Percentiles rank a stretch among this genome's conserved stretches.
These are phyloP conservation scores for Helicoverpa assulta DNA, from an alignment of 2,888 invertebrate genomes.

Conservation along the genomic window DNA sequence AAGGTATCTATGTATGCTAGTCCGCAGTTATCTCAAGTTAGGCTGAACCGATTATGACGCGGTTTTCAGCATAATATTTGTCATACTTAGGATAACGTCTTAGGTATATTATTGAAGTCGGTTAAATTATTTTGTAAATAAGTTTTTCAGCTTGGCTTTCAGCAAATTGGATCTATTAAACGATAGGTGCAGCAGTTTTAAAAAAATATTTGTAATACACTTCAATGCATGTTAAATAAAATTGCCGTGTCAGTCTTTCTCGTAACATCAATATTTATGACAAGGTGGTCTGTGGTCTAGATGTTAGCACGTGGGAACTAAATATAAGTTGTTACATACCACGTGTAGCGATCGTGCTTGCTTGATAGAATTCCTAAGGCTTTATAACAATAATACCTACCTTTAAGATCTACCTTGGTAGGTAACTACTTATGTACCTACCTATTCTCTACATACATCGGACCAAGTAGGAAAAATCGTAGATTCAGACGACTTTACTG, in stretches of 20 bases:
- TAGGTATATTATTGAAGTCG: no score
- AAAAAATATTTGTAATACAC: no score
- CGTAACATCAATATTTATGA: slow-evolving; percentile 23
- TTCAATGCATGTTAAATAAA: slow-evolving; percentile 6
- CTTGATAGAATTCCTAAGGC: slow-evolving; percentile 11
- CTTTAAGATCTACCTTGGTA: neutral
- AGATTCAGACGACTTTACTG: neutral
- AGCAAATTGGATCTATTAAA: no score
- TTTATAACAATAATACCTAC: slow-evolving; percentile 1
- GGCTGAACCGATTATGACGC: no score
- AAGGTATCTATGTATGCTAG: no score
- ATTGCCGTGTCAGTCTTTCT: slow-evolving; percentile 16
- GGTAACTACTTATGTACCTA: neutral
- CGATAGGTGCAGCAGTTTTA: no score
- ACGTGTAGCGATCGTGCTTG: slow-evolving; percentile 16
- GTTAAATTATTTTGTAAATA: no score
- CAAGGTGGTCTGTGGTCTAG: slow-evolving; percentile 24
- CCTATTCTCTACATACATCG: no score
- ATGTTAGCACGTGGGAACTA: slow-evolving; percentile 31
- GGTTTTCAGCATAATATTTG: no score
- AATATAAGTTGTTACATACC: slow-evolving; percentile 2
- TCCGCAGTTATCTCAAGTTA: no score
- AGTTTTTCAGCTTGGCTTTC: no score
- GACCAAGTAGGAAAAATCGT: slow-evolving; percentile 4
- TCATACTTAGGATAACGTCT: no score